Evolutionary conservation across 2,888 invertebrate genomes (phyloP), one percentile per base, ranked within the genome.

Genomic region (Trachelus troglodyta): DNA sequence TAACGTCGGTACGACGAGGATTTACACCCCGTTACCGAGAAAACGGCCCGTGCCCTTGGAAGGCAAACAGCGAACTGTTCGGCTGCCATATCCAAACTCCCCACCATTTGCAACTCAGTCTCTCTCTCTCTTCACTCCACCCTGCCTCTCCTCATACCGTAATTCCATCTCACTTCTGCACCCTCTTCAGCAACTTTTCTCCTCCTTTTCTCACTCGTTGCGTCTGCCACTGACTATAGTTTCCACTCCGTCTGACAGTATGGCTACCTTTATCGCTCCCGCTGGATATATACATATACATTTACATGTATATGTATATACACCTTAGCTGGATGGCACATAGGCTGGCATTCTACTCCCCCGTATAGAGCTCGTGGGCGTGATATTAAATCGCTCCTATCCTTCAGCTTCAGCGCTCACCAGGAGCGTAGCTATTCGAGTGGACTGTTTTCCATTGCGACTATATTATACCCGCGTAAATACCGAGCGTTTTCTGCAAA

Each of bases 61-160:
- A 90, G 90, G 90, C 90, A 90, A 90, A 89, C 89, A 89, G 89
- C 91, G 84, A 87, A 91, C 91, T 91, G 91, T 84, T 86, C 87
- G 89, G 89, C 87, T 90, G 90, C 91, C 91, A 91, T 91, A 87
- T 90, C 89, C 87, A 85, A 87, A 85, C 85, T 84, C 88, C 89
- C 68, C 90, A 90, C 87, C 88, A 83, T 84, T 79, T 75, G 79
- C 78, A 71, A 30, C 40, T n/a, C 69, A 3, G 33, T 69, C n/a
- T 71, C 76, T 74, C 56, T 35, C 80, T 75, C 82, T 81, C 79
- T 73, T 81, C 80, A 83, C 79, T 77, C 73, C 73, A 34, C 76
- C 73, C 69, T 31, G 69, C n/a, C 74, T 15, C 76, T 75, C 56
- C 77, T 69, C 56, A 34, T 31, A 78, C 79, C 56, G 0, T 56